These are phyloP conservation scores for Drosophila demipolita DNA, from an alignment of 2,888 invertebrate species.

Conservation along the genomic window DNA sequence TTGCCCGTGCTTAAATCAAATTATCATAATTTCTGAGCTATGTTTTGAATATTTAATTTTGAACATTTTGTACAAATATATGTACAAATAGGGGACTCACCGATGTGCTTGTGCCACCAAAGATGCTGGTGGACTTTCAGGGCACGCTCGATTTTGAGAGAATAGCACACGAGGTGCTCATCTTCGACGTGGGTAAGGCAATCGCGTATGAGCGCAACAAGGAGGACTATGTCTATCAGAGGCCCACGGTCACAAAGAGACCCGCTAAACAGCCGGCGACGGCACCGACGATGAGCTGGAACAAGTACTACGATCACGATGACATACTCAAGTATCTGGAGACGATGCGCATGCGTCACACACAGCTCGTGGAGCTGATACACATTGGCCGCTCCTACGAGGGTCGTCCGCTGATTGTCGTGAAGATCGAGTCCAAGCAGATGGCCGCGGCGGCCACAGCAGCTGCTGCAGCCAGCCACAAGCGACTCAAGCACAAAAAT, in stretches of 20 bases:
- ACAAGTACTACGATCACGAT: constrained; percentile 89
- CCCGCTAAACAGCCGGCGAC: constrained; percentile 42
- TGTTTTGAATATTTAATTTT: not conserved
- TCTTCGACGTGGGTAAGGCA: constrained; percentile 91
- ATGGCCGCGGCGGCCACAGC: constrained; percentile 61
- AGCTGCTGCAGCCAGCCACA: constrained; percentile 64
- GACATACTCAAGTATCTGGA: constrained; percentile 90
- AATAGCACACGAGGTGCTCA: constrained; percentile 88
- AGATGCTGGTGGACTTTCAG: constrained; percentile 85
- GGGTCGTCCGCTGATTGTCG: constrained; percentile 89
- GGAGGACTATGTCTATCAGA: constrained; percentile 83
- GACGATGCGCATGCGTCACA: constrained; percentile 88
- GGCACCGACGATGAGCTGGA: constrained; percentile 88
- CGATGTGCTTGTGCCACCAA: constrained; percentile 91
- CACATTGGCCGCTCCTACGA: constrained; percentile 91
- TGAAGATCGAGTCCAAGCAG: constrained; percentile 87
- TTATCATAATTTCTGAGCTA: not conserved
- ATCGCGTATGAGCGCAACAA: constrained; percentile 89
- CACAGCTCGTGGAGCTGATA: constrained; percentile 88
- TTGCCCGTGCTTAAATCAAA: not conserved
- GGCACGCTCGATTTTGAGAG: constrained; percentile 87
- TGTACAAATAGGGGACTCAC: constrained; percentile 86
- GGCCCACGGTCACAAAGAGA: constrained; percentile 28
- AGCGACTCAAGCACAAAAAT: constrained; percentile 76
- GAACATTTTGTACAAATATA: not conserved